Evolutionary conservation across 30 jellyfish, hydroid and myxozoan genomes (phyloP).

Genomic region (Haliclystus octoradiatus): DNA sequence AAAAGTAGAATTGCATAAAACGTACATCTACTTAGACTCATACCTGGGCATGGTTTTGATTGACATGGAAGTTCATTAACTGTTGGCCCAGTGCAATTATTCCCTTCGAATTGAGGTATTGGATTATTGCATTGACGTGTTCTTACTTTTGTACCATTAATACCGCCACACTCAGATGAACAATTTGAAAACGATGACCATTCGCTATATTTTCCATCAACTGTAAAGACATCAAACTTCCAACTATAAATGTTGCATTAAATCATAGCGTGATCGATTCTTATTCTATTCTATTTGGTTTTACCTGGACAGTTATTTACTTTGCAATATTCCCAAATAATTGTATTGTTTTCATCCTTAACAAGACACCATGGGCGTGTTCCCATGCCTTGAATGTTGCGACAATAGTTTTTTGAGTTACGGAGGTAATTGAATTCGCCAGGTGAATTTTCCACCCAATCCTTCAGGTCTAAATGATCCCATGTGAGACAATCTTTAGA

Average conservation of each 20-base stretch:
- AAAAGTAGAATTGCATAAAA: no score
- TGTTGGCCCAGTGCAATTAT: neutral
- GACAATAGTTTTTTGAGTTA: neutral
- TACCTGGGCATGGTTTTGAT: conserved; percentile 1
- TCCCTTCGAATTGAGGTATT: neutral
- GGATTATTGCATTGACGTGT: neutral
- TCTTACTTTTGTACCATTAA: neutral
- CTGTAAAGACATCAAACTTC: neutral
- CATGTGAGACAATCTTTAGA: neutral
- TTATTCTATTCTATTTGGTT: neutral
- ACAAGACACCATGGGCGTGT: neutral
- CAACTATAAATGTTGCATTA: neutral
- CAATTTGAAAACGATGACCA: neutral
- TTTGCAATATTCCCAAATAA: neutral
- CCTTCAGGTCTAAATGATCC: neutral
- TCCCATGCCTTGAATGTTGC: neutral
- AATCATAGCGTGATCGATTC: neutral
- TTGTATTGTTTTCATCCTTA: neutral
- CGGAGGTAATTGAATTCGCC: neutral
- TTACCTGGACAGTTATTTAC: neutral
- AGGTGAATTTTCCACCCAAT: neutral
- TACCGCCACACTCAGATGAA: neutral
- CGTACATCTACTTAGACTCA: no score
- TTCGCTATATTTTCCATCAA: neutral
- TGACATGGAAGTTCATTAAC: neutral